Conservation (phyloP, 2,888 invertebrate species). For the Cosmia pyralina region DNA sequence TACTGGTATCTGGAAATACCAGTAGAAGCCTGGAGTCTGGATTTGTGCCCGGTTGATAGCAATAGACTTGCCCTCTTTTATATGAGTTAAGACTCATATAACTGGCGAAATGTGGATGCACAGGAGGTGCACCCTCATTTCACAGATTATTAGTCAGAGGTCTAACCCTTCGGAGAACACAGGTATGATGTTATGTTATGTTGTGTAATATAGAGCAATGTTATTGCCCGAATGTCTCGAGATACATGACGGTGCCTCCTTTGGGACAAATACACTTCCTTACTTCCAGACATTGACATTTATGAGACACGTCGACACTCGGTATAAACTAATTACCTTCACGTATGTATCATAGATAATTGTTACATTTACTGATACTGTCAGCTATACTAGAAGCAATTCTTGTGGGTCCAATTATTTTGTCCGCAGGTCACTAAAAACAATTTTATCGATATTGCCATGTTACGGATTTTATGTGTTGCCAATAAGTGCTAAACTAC, state of each 20-base stretch:
- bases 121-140: too few species aligned
- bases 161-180: too few species aligned
- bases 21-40: too few species aligned
- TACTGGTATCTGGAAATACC: too few species aligned
- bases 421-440: background rate
- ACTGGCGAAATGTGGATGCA: too few species aligned
- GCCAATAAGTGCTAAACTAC: conserved; percentile 13
- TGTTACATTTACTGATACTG: background rate
- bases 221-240: background rate
- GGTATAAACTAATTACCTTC: background rate
- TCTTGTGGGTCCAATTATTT: conserved; percentile 14
- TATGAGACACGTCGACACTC: background rate
- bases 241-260: background rate
- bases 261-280: background rate
- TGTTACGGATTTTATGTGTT: conserved; percentile 7
- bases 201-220: background rate
- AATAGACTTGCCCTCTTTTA: too few species aligned
- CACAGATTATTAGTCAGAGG: too few species aligned
- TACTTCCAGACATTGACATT: background rate
- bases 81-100: too few species aligned
- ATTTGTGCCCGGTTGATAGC: too few species aligned
- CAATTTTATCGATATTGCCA: conserved; percentile 15
- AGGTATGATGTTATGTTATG: too few species aligned
- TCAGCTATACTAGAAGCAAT: conserved; percentile 11
- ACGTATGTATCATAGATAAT: background rate